Evolutionary conservation across 1,140 invertebrate genomes (phyloP).

Genomic region (Drusus annulatus): DNA sequence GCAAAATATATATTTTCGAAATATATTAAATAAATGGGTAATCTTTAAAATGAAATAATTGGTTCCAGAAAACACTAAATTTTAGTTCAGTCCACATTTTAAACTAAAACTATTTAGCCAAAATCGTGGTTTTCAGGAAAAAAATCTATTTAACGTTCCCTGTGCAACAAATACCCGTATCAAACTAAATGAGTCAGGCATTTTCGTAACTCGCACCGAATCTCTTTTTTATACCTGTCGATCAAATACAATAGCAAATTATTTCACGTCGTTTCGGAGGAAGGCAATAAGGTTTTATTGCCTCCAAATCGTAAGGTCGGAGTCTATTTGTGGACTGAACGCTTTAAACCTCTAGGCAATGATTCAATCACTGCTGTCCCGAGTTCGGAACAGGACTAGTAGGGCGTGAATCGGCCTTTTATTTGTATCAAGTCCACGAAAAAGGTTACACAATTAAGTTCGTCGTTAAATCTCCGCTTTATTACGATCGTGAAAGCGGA

Average conservation of each 20-base stretch:
- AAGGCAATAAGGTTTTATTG: constrained; percentile 36
- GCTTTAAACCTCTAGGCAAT: not conserved
- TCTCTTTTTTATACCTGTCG: constrained; percentile 23
- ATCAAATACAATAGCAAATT: constrained; percentile 36
- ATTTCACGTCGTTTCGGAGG: constrained; percentile 25
- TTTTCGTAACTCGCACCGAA: not conserved
- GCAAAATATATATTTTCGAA: no score
- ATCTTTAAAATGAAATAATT: no score
- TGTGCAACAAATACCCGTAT: not conserved
- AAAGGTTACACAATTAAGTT: constrained; percentile 40
- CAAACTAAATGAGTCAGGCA: not conserved
- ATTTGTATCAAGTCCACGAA: not conserved
- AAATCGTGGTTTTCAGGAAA: no score
- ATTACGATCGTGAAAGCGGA: constrained; percentile 27
- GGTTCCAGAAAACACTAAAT: no score
- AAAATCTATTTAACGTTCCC: no score
- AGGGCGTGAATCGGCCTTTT: constrained; percentile 34
- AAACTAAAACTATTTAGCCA: no score
- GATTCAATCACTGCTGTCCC: constrained; percentile 21
- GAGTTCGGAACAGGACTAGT: constrained; percentile 4
- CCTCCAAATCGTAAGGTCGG: constrained; percentile 24
- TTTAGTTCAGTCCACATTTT: no score
- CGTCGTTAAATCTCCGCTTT: constrained; percentile 34
- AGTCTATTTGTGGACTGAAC: constrained; percentile 28
- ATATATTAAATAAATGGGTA: no score